Evolutionary conservation across 2,113 vertebrate genomes (phyloP).

Genomic region (Elephantulus edwardii): DNA sequence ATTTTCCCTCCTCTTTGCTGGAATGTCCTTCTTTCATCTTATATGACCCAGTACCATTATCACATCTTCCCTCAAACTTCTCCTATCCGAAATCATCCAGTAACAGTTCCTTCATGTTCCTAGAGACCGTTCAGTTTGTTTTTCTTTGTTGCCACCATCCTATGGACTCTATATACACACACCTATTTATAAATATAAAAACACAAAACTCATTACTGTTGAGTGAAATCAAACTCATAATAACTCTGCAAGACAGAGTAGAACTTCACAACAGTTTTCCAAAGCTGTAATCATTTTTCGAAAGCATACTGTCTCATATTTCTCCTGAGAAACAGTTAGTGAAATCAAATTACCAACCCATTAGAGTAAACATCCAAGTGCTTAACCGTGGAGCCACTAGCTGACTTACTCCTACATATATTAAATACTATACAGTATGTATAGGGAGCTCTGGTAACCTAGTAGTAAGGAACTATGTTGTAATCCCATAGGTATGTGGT

Average conservation of each 20-base stretch:
- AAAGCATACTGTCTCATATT: not conserved
- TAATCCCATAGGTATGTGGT: too few relatives aligned
- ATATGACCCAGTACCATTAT: too few relatives aligned
- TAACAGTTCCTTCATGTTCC: rapidly evolving
- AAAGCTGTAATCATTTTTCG: not conserved
- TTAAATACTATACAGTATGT: not conserved
- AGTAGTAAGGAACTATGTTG: too few relatives aligned
- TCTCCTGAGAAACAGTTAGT: not conserved
- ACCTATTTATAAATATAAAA: not conserved
- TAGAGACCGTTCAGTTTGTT: not conserved
- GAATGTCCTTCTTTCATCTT: rapidly evolving
- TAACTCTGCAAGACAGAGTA: not conserved
- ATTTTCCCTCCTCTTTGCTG: not conserved
- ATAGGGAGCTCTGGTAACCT: too few relatives aligned
- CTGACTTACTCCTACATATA: not conserved
- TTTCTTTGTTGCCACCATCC: not conserved
- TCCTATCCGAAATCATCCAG: too few relatives aligned
- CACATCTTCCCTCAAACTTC: not conserved
- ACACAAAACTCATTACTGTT: not conserved
- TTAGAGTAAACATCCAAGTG: not conserved
- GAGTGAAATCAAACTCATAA: not conserved
- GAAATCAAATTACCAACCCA: not conserved
- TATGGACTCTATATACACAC: too few relatives aligned
- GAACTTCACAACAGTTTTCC: not conserved
- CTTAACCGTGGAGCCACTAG: not conserved